Evolutionary conservation across 2,797 vertebrate species (phyloP), one percentile per base, ranked within the genome.

Genomic region (Macroramphosus scolopax): DNA sequence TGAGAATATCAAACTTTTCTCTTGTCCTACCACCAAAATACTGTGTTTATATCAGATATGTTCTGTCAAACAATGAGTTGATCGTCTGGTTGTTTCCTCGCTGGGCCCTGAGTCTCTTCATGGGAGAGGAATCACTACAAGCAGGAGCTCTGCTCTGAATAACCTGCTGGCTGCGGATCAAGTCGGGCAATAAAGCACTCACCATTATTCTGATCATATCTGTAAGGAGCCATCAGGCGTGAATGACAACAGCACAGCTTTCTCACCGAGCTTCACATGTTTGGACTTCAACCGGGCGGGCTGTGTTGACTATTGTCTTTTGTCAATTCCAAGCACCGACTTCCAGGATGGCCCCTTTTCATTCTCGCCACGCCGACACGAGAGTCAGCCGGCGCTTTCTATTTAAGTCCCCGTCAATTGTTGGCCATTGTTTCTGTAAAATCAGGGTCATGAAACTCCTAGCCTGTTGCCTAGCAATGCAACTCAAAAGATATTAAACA

Each of bases 391-490:
- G 43, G 69, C 68, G 58, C 60, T 63, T 76, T 83, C 75, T 79
- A 72, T 85, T 82, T 84, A 81, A 86, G 78, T 77, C 71, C 64
- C 59, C 20, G 53, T 87, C 75, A 82, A 65, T 68, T 72, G 80
- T 73, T 55, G 49, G 52, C 78, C 77, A 87, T 91, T 86, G 89
- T 90, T 90, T 89, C 84, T 84, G 78, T 63, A 81, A 87, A 86
- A 78, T 77, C 88, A 82, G 88, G 89, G 88, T 89, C 86, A 78
- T 45, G 59, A 68, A 63, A 86, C 75, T 82, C 79, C 70, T 79
- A 62, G 78, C 77, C 68, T 75, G 89, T 91, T 90, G 88, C 89
- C 85, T 89, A 89, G 90, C 90, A 89, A 89, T 89, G 74, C 79
- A 75, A 79, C 80, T 86, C 76, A 78, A 79, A 81, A 78, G 81